Evolutionary conservation across 1,140 invertebrate genomes (phyloP).

Genomic region (Drosophila simulans): DNA sequence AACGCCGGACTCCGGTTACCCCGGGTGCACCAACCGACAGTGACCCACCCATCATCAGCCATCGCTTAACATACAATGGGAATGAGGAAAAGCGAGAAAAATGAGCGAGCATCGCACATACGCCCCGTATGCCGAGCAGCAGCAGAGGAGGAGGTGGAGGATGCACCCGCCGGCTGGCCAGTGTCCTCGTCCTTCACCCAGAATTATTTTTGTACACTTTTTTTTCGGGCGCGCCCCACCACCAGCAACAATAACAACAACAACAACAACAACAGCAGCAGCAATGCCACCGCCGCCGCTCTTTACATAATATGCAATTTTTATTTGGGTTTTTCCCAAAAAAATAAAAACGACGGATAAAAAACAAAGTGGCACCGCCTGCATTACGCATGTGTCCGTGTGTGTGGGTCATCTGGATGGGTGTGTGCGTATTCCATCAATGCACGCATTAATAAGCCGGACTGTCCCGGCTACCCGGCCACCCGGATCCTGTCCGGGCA

Average conservation of each 20-base stretch:
- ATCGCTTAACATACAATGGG: conserved; percentile 56
- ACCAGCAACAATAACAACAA: conserved; percentile 38
- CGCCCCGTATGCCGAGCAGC: conserved; percentile 41
- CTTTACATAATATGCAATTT: conserved; percentile 83
- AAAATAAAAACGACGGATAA: conserved; percentile 25
- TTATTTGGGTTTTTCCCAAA: conserved; percentile 66
- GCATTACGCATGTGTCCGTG: conserved; percentile 71
- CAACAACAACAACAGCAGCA: conserved; percentile 17
- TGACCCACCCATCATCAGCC: neutral
- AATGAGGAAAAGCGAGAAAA: conserved; percentile 48
- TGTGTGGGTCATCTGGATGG: conserved; percentile 23
- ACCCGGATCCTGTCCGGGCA: conserved; percentile 9
- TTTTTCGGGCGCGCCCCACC: conserved; percentile 23
- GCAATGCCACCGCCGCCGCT: conserved; percentile 28
- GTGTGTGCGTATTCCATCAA: conserved; percentile 75
- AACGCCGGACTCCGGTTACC: conserved; percentile 48
- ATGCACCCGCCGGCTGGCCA: conserved; percentile 44
- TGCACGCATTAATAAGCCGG: conserved; percentile 79
- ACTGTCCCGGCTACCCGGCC: conserved; percentile 17
- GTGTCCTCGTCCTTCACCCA: conserved; percentile 83
- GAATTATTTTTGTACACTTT: conserved; percentile 80
- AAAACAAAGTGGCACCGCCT: conserved; percentile 21
- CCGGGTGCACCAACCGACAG: conserved; percentile 5
- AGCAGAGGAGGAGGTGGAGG: conserved; percentile 4
- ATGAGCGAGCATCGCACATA: conserved; percentile 55